phyloP scores from a whole-genome alignment of 2,888 invertebrate species.

The Thecocarcelia acutangulata region DNA sequence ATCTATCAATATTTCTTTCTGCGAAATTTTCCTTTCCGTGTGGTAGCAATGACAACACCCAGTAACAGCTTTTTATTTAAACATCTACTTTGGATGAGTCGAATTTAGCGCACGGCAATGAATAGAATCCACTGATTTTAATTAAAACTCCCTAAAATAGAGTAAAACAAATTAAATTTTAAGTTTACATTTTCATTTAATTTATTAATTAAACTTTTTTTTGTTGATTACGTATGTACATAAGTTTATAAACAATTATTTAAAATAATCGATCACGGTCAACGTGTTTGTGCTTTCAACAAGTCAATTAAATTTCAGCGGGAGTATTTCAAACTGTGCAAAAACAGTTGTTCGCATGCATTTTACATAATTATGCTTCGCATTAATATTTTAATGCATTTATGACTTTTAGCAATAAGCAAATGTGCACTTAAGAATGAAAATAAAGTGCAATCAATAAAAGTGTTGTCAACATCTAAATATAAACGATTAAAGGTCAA shows the following conservation, averaged over 20 bases:
- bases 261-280: constrained; percentile 37
- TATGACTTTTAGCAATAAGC: constrained; percentile 10
- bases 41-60: too few relatives aligned
- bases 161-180: too few relatives aligned
- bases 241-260: constrained; percentile 10
- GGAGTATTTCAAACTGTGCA: constrained; percentile 18
- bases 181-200: not conserved
- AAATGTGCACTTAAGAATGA: constrained; percentile 5
- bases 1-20: too few relatives aligned
- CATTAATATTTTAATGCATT: constrained; percentile 27
- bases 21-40: too few relatives aligned
- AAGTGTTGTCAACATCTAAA: too few relatives aligned
- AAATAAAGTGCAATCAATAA: not conserved
- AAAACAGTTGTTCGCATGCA: constrained; percentile 10
- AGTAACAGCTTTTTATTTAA: too few relatives aligned
- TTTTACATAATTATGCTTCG: constrained; percentile 33
- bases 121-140: too few relatives aligned
- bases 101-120: too few relatives aligned
- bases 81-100: too few relatives aligned
- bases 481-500: too few relatives aligned
- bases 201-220: not conserved
- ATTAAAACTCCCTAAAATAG: too few relatives aligned
- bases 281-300: constrained; percentile 31
- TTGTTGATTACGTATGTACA: too few relatives aligned
- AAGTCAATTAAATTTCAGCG: constrained; percentile 9